These are phyloP conservation scores for Trachemys scripta DNA, from an alignment of 2,113 vertebrate genomes.

Conservation along the genomic window DNA sequence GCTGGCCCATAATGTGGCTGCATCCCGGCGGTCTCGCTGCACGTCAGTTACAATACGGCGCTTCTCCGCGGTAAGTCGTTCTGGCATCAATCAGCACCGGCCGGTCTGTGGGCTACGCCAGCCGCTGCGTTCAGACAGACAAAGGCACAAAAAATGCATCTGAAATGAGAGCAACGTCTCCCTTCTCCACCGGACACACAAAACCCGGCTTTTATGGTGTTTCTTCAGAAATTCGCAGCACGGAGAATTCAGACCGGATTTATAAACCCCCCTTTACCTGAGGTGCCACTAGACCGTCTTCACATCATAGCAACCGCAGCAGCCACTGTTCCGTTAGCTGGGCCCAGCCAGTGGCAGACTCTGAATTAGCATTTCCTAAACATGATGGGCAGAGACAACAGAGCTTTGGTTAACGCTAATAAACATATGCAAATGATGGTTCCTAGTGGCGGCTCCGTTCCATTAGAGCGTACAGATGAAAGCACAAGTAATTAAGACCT, in stretches of 20 bases:
- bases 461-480: conserved; percentile 15
- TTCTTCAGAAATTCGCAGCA: not conserved
- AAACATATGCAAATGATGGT: conserved; percentile 19
- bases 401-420: not conserved
- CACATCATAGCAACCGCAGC: too few relatives aligned
- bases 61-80: too few relatives aligned
- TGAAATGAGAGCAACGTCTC: too few relatives aligned
- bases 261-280: not conserved
- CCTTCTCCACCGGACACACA: not conserved
- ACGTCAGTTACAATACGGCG: too few relatives aligned
- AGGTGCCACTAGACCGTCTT: not conserved
- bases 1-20: too few relatives aligned
- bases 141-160: not conserved
- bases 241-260: not conserved
- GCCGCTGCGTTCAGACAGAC: not conserved
- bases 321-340: too few relatives aligned
- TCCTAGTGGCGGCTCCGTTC: not conserved
- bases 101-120: not conserved
- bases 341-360: not conserved
- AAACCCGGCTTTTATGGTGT: not conserved
- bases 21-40: too few relatives aligned
- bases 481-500: conserved; percentile 34
- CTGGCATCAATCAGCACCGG: not conserved
- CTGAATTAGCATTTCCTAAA: conserved; percentile 18
- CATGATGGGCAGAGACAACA: conserved; percentile 18